Evolutionary conservation across 2,797 vertebrate genomes (phyloP).

Genomic region (Amniataba percoides): DNA sequence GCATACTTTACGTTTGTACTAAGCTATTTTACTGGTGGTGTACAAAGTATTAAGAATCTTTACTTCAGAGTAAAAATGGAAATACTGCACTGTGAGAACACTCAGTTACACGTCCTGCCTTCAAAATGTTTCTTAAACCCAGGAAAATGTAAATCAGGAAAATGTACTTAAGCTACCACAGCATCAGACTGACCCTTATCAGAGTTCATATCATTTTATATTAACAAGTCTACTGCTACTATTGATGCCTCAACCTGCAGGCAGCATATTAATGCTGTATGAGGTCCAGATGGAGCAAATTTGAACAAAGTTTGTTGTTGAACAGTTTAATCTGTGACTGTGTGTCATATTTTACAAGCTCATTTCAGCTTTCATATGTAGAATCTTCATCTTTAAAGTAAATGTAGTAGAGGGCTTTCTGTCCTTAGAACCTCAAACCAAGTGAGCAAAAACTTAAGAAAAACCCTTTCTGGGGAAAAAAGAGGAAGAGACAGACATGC

Average conservation of each 20-base stretch:
- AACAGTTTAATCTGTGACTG: not conserved
- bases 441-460: no score
- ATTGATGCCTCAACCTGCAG: not conserved
- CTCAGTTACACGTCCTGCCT: no score
- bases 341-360: not conserved
- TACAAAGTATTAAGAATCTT: not conserved
- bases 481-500: no score
- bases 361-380: not conserved
- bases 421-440: no score
- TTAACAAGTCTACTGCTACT: no score
- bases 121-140: not conserved
- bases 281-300: not conserved
- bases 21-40: not conserved
- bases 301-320: not conserved
- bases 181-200: not conserved
- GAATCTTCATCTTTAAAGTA: not conserved
- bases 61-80: no score
- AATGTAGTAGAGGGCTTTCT: no score
- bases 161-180: not conserved
- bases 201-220: not conserved
- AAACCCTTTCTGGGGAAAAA: no score
- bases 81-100: no score
- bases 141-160: not conserved
- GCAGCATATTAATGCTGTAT: not conserved
- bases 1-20: not conserved